Evolutionary conservation across 1,140 invertebrate species (phyloP).

Genomic region (Zaprionus camerounensis): DNA sequence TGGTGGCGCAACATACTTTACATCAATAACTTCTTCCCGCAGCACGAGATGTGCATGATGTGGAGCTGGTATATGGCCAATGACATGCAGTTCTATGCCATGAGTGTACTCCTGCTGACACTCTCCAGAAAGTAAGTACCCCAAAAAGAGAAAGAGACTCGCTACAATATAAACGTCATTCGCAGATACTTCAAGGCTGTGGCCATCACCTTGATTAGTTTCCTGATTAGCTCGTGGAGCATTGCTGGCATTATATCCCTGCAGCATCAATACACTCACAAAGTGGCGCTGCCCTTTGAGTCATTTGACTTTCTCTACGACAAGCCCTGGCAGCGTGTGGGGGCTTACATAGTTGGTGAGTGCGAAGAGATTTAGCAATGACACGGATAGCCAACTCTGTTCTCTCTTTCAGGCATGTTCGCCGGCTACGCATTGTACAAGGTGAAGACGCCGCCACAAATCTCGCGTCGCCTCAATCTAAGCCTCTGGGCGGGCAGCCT

Average conservation of each 20-base stretch:
- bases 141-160: neutral
- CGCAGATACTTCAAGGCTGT: conserved; percentile 86
- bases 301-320: conserved; percentile 93
- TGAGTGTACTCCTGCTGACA: conserved; percentile 89
- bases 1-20: conserved; percentile 94
- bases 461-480: conserved; percentile 86
- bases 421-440: conserved; percentile 90
- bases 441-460: conserved; percentile 88
- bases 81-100: conserved; percentile 94
- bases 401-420: conserved; percentile 86
- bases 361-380: neutral
- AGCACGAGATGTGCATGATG: conserved; percentile 93
- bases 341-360: conserved; percentile 91
- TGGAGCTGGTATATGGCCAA: conserved; percentile 97
- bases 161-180: neutral
- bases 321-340: conserved; percentile 93
- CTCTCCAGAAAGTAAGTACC: conserved; percentile 89
- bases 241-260: conserved; percentile 91
- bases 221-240: conserved; percentile 90
- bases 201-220: conserved; percentile 85
- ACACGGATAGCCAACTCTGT: neutral
- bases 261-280: conserved; percentile 90
- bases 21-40: conserved; percentile 92
- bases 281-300: conserved; percentile 92
- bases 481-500: conserved; percentile 87